Conservation (phyloP, 2,888 invertebrate species). For the Anticlea derivata region DNA sequence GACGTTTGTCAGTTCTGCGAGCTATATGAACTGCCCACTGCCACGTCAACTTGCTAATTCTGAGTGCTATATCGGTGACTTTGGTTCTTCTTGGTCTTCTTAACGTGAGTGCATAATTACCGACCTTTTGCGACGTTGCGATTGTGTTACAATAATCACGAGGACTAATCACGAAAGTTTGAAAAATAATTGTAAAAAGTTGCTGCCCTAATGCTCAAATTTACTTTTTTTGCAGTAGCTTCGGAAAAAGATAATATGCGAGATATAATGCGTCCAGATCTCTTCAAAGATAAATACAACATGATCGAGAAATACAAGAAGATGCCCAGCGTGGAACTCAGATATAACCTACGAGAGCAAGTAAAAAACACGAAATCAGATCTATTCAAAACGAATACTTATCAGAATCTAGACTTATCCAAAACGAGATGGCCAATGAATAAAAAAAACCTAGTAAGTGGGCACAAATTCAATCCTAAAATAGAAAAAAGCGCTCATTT, state of each 20-base stretch:
- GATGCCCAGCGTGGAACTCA: constrained; percentile 61
- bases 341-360: constrained; percentile 65
- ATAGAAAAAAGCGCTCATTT: constrained; percentile 17
- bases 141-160: no score
- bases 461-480: constrained; percentile 30
- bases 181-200: no score
- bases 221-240: constrained; percentile 16
- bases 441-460: constrained; percentile 43
- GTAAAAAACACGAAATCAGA: constrained; percentile 61
- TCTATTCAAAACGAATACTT: constrained; percentile 47
- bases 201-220: no score
- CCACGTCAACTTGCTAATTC: no score
- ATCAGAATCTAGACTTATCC: constrained; percentile 54
- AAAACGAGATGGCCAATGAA: constrained; percentile 64
- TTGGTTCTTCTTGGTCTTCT: no score
- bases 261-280: constrained; percentile 43
- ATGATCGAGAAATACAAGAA: constrained; percentile 59
- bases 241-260: neutral
- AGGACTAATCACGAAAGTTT: no score
- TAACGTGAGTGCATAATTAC: no score
- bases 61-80: no score
- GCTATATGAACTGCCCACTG: no score
- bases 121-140: no score
- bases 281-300: constrained; percentile 61
- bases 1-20: no score